Conservation (phyloP, 1,140 invertebrate genomes). For the Agrypnia vestita region DNA sequence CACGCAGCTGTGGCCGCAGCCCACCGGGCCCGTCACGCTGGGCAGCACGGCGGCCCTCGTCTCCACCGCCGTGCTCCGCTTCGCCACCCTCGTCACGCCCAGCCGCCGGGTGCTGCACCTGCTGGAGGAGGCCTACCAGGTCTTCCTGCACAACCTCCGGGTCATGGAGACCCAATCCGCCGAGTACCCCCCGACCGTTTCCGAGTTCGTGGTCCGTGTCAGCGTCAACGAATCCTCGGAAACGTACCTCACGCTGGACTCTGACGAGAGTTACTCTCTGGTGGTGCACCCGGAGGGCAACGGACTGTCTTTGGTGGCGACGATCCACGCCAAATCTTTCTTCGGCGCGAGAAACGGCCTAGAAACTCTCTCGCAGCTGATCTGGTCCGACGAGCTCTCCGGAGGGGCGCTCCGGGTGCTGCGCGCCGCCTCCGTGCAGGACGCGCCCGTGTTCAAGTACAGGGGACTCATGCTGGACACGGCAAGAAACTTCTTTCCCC, state of each 20-base stretch:
- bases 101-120: constrained; percentile 65
- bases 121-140: constrained; percentile 62
- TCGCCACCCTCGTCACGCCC: constrained; percentile 67
- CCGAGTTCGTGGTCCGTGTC: constrained; percentile 72
- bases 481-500: constrained; percentile 82
- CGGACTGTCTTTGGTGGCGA: constrained; percentile 73
- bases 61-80: constrained; percentile 66
- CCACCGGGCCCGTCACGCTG: constrained; percentile 70
- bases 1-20: constrained; percentile 73
- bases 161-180: constrained; percentile 56
- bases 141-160: constrained; percentile 53
- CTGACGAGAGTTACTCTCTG: constrained; percentile 84
- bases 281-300: constrained; percentile 73
- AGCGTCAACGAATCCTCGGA: constrained; percentile 71
- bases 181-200: constrained; percentile 64
- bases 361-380: constrained; percentile 85
- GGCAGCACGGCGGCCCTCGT: constrained; percentile 69
- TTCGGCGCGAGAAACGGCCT: constrained; percentile 86
- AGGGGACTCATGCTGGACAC: constrained; percentile 86
- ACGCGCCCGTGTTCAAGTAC: constrained; percentile 77
- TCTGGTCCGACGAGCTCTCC: constrained; percentile 81
- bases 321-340: constrained; percentile 80
- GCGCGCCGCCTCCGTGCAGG: constrained; percentile 74
- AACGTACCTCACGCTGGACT: constrained; percentile 76
- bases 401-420: constrained; percentile 76